A percentile compares a stretch with the other conserved stretches of the same genome.
phyloP scores from a whole-genome alignment of 2,888 invertebrate genomes.

The Tenthredo livida region DNA sequence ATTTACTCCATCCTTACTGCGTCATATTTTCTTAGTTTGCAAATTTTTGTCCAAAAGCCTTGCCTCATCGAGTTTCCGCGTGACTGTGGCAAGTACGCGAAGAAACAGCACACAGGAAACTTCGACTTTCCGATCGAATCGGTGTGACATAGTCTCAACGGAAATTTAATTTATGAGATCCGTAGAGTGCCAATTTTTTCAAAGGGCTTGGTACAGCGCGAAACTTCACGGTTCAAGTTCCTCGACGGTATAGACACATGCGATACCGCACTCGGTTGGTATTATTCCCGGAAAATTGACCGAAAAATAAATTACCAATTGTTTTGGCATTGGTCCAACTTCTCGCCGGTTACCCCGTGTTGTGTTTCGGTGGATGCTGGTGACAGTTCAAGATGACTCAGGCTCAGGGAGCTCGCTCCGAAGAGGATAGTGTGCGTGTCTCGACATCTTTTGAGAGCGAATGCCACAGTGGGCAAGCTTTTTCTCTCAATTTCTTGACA shows the following conservation, averaged over 20 bases:
- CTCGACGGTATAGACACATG: constrained; percentile 27
- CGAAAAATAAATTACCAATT: constrained; percentile 64
- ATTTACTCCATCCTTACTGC: constrained; percentile 24
- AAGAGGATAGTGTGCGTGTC: constrained; percentile 31
- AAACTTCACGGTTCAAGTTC: background rate
- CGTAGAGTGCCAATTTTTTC: background rate
- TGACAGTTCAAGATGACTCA: constrained; percentile 56
- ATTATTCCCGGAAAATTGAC: constrained; percentile 52
- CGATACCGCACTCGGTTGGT: constrained; percentile 19
- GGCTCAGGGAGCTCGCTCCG: constrained; percentile 35
- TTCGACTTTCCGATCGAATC: background rate
- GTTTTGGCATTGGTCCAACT: constrained; percentile 68
- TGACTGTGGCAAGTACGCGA: background rate
- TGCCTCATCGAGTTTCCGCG: background rate
- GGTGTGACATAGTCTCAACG: background rate
- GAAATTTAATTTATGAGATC: background rate
- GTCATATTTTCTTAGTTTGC: constrained; percentile 1
- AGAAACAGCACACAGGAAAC: background rate
- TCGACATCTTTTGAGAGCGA: constrained; percentile 30
- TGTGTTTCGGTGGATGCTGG: constrained; percentile 48
- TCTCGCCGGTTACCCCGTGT: constrained; percentile 53
- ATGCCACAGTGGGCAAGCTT: constrained; percentile 32
- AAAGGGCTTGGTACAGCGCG: background rate
- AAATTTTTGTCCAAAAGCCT: background rate
- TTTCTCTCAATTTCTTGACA: background rate